Conservation (phyloP, 2,888 invertebrate genomes). For the Amphipoea lucens region DNA sequence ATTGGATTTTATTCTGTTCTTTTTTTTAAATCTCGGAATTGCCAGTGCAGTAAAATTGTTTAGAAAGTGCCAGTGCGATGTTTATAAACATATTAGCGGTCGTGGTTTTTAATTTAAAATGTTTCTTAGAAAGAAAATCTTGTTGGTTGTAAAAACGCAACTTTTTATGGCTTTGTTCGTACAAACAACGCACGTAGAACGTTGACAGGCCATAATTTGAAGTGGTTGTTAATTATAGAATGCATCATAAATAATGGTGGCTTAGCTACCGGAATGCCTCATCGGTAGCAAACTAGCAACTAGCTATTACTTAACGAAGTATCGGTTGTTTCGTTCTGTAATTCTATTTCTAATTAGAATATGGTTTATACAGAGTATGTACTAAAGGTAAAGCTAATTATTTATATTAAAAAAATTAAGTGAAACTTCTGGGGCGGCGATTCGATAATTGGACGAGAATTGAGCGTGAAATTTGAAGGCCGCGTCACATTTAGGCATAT, state of each 20-base stretch:
- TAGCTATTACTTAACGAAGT: slow-evolving; percentile 9
- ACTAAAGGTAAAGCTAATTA: not conserved
- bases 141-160: slow-evolving; percentile 5
- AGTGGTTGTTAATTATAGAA: slow-evolving; percentile 61
- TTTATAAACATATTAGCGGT: slow-evolving; percentile 28
- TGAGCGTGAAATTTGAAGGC: not conserved
- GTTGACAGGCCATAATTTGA: slow-evolving; percentile 62
- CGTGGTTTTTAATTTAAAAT: slow-evolving; percentile 12
- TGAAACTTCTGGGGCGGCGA: not conserved
- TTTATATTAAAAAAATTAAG: not conserved
- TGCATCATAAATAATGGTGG: slow-evolving; percentile 59
- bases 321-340: slow-evolving; percentile 13
- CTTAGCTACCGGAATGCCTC: slow-evolving; percentile 49
- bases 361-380: not conserved
- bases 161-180: slow-evolving; percentile 41
- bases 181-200: slow-evolving; percentile 18
- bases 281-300: slow-evolving; percentile 37
- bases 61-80: slow-evolving; percentile 9
- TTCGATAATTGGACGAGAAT: not conserved
- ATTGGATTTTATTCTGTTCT: slow-evolving; percentile 44
- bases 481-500: not conserved
- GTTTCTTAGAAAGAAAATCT: slow-evolving; percentile 18
- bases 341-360: slow-evolving; percentile 16
- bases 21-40: slow-evolving; percentile 32
- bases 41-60: slow-evolving; percentile 23